Base-by-base conservation (phyloP, 2,888 invertebrate genomes). In the Ommatoiulus sabulosus region DNA sequence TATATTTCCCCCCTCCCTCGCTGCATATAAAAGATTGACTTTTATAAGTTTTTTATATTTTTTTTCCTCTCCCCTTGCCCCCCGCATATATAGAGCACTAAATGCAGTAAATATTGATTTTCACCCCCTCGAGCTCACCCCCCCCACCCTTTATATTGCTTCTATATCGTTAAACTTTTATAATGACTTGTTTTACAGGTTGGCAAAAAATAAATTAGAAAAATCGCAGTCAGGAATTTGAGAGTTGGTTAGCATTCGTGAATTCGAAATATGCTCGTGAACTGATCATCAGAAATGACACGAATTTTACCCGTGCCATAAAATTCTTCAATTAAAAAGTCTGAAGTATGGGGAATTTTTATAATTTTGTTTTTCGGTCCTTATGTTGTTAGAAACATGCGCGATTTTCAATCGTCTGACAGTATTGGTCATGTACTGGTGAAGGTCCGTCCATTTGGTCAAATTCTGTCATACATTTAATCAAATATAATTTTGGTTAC, bases 101-200 rank as follows among this genome's bases (percentile, higher is more conserved):
- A 85, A 85, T 85, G 85, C 46, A 85, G 85, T 85, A 85, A 85
- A 85, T 44, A 85, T 85, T 85, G 85, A 85, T 85, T 85, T 85
- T 85, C 46, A 43, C 35, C 84, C 84, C 44, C 43, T 85, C 44
- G 5, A 24, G 0, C 35, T 15, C 80, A 7, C 80, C 46, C 44
- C 24, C 72, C 4, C 4, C 72, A 24, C n/a, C 72, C 72, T 72
- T 72, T 72, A 72, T 72, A 72, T 72, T 72, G 72, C 85, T 85
- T 85, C 85, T 85, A 24, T 85, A 44, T 85, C 85, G 46, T 85
- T 85, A 85, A 85, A 85, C 46, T 85, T 85, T 85, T 85, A 85
- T 85, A 85, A 85, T 85, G 85, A 85, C 44, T 85, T 85, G 44
- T 85, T 44, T 85, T 44, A 85, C 85, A 85, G 85, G 85, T 85